Base-by-base conservation (phyloP, 2,113 vertebrate species). In the Vanacampus margaritifer region DNA sequence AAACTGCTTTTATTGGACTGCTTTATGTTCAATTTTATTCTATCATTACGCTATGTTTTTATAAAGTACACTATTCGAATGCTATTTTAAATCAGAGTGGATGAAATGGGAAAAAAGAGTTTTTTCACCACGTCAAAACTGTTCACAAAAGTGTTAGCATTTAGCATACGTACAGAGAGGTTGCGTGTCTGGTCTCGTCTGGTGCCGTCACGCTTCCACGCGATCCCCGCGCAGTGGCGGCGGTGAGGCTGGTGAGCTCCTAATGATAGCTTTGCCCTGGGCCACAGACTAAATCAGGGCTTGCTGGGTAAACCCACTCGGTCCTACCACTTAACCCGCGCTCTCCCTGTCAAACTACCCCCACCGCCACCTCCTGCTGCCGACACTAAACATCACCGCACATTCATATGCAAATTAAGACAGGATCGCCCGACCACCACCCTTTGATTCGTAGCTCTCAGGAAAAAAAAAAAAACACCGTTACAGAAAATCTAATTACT, bases 211-310 rank as follows among this genome's bases (percentile, higher is more conserved):
- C 17, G 37, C 35, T 39, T 35, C 16, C 10, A 10, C 36, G 26
- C 36, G 17, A 39, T 60, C 19, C 19, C 17, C 13, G 26, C 3
- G 8, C 14, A 56, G 53, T 26, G 56, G 58, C 21, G 9, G 9
- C 21, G 35, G 58, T 37, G 58, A 60, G 58, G 6, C 35, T n/a
- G 58, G 58, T 37, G 58, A 60, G 32, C 56, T 16, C 26, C 32
- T 37, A 60, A 60, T 60, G 58, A 60, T 60, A 60, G 58, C 56
- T 37, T 37, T 60, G 58, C 58, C 36, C 58, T 19, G 26, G 26
- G 58, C 26, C 35, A 19, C 58, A 60, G 58, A 60, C 58, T 60
- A 60, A 60, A 60, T 60, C 58, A 17, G 21, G 58, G 58, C 58
- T 60, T n/a, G 58, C 17, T 37, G 58, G 58, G 35, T 60, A 60